Base-by-base conservation (phyloP, 2,888 invertebrate genomes). In the Ormyrus thymus region DNA sequence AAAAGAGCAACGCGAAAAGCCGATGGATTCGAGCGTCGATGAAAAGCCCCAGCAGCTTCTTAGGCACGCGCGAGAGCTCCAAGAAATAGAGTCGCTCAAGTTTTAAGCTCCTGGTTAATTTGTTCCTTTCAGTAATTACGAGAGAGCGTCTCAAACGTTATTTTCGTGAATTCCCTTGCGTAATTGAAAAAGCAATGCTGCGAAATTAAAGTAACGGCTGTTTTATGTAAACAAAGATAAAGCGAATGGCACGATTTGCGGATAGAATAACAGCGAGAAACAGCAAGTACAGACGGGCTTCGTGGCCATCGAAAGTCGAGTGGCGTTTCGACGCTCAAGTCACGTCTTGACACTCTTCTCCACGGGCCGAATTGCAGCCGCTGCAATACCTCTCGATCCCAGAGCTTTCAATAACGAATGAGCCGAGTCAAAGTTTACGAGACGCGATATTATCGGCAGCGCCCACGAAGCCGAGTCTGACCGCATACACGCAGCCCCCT, bases 271-370 rank as follows among this genome's bases (percentile, higher is more conserved):
- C 10, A 6, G 9, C 3, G 6, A 59, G 10, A 29, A 29, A 50
- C 4, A 75, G 80, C 76, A 74, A 76, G 13, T 66, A 50, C 10
- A 56, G 66, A 71, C 71, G 65, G 58, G 6, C 68, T 66, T 9
- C 59, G 7, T 1, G 53, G 9, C 62, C 43, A 69, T 70, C 66
- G 56, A n/a, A 64, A 78, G 74, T 78, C 64, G 62, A 70, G 65
- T 66, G 15, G 66, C 43, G 10, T 61, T 75, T 82, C 72, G 64
- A 72, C 13, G 82, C 81, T 76, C 83, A 68, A 77, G 81, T 84
- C 84, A 85, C 85, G 85, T 84, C 78, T 65, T 79, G 83, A 84
- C 84, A 62, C 65, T 79, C 74, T 58, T 74, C 61, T n/a, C 29
- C 29, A 69, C 43, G 13, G 13, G 4, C 29, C 45, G 51, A 51